Conservation (phyloP, 2,113 vertebrate species). For the Amphilophus citrinellus region DNA sequence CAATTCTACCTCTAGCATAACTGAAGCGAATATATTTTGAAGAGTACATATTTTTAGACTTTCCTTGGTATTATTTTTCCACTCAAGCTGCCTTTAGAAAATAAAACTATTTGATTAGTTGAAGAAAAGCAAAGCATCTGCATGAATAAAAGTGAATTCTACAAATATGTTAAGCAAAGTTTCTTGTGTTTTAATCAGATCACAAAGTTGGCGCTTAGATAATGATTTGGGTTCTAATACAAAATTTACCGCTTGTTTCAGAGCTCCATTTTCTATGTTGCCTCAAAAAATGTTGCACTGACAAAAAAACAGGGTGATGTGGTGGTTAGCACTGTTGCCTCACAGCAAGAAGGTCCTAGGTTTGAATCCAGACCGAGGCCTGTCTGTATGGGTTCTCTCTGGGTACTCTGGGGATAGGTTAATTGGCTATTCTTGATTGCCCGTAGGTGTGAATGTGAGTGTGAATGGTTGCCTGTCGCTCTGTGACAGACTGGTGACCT, state of each 20-base stretch:
- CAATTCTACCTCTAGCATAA: not conserved
- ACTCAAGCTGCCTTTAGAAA: not conserved
- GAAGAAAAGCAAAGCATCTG: too few relatives aligned
- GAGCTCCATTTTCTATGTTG: too few relatives aligned
- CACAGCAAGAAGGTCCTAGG: not conserved
- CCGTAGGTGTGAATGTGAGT: not conserved
- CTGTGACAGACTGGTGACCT: not conserved
- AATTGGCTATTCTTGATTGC: not conserved
- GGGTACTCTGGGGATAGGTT: not conserved
- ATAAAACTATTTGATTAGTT: not conserved
- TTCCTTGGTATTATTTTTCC: not conserved
- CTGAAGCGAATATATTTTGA: not conserved
- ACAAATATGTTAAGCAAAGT: too few relatives aligned
- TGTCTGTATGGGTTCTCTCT: accelerated
- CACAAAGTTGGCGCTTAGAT: too few relatives aligned
- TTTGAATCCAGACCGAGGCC: too few relatives aligned
- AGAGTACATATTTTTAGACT: too few relatives aligned
- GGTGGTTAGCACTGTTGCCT: not conserved
- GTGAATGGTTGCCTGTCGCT: not conserved
- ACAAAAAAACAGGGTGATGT: not conserved
- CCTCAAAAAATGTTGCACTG: not conserved
- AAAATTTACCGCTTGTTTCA: too few relatives aligned
- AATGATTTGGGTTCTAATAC: too few relatives aligned
- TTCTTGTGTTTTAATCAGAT: too few relatives aligned
- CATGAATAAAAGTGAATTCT: too few relatives aligned